Base-by-base conservation (phyloP, 1,140 invertebrate genomes). In the Ditylenchus dipsaci region DNA sequence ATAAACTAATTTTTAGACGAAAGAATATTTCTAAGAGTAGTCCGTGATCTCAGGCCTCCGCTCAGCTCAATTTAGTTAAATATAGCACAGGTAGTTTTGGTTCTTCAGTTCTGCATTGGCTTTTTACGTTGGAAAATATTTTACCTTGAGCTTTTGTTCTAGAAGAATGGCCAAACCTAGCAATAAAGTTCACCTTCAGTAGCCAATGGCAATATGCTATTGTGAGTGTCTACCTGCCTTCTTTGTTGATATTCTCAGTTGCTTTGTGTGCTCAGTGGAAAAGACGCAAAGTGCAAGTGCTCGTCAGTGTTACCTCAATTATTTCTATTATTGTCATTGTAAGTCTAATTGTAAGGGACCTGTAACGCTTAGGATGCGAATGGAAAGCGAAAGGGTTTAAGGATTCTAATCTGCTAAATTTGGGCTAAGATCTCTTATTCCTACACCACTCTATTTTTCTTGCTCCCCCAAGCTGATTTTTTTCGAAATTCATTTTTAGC, bases 251-350 rank as follows among this genome's bases (percentile, higher is more conserved):
- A 27, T 76, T 76, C 64, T 29, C 45, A 43, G 60, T 66, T 43
- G 66, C 60, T 26, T 43, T 78, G n/a, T 72, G 79, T 73, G 65
- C 77, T 38, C 75, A 76, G 76, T 76, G 70, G 71, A 79, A 74
- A 45, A 59, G 75, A 30, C 45, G 75, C 7, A 76, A 76, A 61
- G 53, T 78, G 21, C 75, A 76, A 67, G 63, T 76, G 27, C 26
- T 76, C 23, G 72, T 76, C 19, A 61, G 59, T 19, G 23, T 76
- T 38, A 61, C 59, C 43, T 53, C 61, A 56, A 42, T 78, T 27
- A 61, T 76, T 27, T 61, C n/a, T 30, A 30, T 61, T 43, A 29
- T 61, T 27, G 19, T 61, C n/a, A 61, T 61, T 21, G 59, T 61
- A 26, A 29, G 59, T 61, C 29, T 61, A 3, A 5, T 61, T 61